These are phyloP conservation scores for Oreotrochilus melanogaster DNA, from an alignment of 2,113 vertebrate genomes.

Conservation along the genomic window DNA sequence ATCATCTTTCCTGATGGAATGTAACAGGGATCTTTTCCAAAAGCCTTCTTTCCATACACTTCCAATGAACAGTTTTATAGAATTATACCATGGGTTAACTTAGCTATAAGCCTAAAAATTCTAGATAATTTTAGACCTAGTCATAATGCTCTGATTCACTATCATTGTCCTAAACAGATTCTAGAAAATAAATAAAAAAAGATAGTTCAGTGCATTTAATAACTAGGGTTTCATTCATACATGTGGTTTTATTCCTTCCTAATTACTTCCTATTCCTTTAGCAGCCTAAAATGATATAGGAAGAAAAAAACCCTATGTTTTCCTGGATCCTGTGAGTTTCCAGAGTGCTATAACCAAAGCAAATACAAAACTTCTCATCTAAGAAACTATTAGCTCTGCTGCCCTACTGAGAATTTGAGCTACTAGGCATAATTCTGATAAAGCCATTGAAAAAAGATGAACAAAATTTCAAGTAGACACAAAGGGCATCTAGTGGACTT, in stretches of 20 bases:
- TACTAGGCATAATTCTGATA: neutral
- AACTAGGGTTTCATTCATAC: neutral
- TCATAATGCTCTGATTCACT: slow-evolving; percentile 13
- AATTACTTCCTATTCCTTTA: neutral
- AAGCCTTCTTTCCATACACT: neutral
- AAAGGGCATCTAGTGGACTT: neutral
- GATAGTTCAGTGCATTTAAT: neutral
- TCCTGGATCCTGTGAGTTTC: neutral
- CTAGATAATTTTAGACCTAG: neutral
- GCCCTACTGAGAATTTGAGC: neutral
- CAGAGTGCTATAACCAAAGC: neutral
- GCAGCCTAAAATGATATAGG: neutral
- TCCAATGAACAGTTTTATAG: neutral
- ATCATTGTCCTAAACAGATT: neutral
- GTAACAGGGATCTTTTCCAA: neutral
- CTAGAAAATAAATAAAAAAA: neutral
- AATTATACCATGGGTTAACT: neutral
- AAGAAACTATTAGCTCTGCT: neutral
- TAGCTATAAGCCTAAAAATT: neutral
- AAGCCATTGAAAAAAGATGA: neutral
- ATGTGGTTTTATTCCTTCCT: neutral
- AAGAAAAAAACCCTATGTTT: neutral
- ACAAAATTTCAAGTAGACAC: neutral
- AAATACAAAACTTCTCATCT: neutral
- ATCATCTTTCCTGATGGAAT: neutral